Evolutionary conservation across 2,797 vertebrate genomes (phyloP), one percentile per base, ranked within the genome.

Genomic region (Holocentrus rufus): DNA sequence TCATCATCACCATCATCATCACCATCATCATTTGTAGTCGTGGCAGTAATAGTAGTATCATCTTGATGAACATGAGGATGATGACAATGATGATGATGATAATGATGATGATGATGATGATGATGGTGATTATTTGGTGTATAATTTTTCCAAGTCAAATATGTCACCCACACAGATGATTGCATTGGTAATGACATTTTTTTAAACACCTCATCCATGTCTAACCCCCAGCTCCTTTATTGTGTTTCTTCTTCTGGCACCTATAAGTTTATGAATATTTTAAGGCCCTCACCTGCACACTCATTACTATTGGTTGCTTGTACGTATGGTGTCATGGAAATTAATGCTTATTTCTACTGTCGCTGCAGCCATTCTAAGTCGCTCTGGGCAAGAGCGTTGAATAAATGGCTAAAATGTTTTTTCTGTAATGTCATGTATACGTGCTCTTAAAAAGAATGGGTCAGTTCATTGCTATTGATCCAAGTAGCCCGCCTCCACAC

Each of bases 111-210:
- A 34, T 31, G 30, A 31, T 31, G 3, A 7, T 3, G 11, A 42
- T 42, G 11, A 13, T 42, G 3, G 7, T 7, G 3, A 7, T 7
- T 31, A 31, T 44, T 44, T 15, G 14, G 3, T 44, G 42, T 44
- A 42, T 42, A 42, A 36, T 7, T 36, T 65, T 30, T 61, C 69
- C 52, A 66, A 62, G 74, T 85, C 20, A 76, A 76, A 85, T 65
- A 57, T 67, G 69, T 54, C 72, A 61, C 69, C 64, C 69, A 62
- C 69, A 72, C 60, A 76, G 68, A 60, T 81, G 84, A 87, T 87
- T 88, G 74, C 78, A 87, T 83, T 87, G 74, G 65, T 30, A 23
- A 72, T 84, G 75, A 56, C 66, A 75, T 88, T 77, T 71, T 58
- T 13, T 13, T 13, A 7, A 36, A 5, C 59, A 72, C 47, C 17